A percentile compares a stretch with the other conserved stretches of the same genome.
These are phyloP conservation scores for Drosophila micromelanica DNA, from an alignment of 1,140 invertebrate genomes.

Conservation along the genomic window DNA sequence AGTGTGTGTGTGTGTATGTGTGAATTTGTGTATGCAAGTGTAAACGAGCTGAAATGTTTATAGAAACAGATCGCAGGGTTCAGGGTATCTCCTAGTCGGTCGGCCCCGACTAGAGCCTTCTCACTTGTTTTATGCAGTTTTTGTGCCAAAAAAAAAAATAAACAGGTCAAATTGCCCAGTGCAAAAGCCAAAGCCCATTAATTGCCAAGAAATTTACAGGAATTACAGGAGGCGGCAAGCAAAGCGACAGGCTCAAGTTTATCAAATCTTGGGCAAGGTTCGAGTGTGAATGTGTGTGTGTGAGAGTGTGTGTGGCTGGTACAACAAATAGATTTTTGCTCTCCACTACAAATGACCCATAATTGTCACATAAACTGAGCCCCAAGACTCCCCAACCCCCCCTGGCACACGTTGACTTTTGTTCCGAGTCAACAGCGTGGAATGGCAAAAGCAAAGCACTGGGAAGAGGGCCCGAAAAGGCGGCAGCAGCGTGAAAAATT, in stretches of 20 bases:
- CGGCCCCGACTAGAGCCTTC: no score
- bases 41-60: no score
- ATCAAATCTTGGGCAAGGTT: constrained; percentile 18
- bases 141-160: no score
- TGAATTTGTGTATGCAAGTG: no score
- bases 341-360: constrained; percentile 52
- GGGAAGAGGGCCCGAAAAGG: not conserved
- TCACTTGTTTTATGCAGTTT: no score
- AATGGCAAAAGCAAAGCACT: constrained; percentile 38
- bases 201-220: constrained; percentile 19
- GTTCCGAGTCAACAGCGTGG: constrained; percentile 72
- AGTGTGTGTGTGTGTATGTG: no score
- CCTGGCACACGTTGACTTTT: constrained; percentile 55
- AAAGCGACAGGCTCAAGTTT: constrained; percentile 20
- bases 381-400: not conserved
- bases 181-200: constrained; percentile 16
- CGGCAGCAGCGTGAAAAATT: constrained; percentile 71
- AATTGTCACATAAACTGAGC: constrained; percentile 64
- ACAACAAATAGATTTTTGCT: constrained; percentile 18
- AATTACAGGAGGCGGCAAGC: not conserved
- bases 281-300: not conserved
- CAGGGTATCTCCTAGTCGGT: no score
- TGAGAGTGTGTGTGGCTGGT: not conserved
- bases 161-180: not conserved
- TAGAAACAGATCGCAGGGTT: no score